Evolutionary conservation across 2,888 invertebrate genomes (phyloP), one percentile per base, ranked within the genome.

Genomic region (Pyrrhia umbra): DNA sequence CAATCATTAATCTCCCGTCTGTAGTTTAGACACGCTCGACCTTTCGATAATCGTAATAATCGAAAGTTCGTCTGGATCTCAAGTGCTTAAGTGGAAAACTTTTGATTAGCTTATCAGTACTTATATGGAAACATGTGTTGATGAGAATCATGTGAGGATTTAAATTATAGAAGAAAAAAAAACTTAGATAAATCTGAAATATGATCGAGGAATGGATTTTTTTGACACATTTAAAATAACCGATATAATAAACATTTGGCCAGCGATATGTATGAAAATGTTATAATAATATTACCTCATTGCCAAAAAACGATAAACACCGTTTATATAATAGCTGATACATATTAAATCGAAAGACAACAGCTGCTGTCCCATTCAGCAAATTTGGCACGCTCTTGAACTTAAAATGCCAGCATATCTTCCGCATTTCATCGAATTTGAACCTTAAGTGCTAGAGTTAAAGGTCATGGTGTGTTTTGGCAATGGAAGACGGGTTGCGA

Each of bases 351-450:
- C 34, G 52, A 66, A 42, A 62, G 67, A 81, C 78, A 85, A 78
- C 82, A 82, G 82, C 81, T 77, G 80, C 64, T 59, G 64, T 63
- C 52, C 74, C 75, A 77, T 84, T 79, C 77, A 75, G 66, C 78
- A 80, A 82, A 80, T 80, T 87, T 85, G 86, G 83, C 85, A 83
- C 75, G 71, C 66, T 77, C 71, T 80, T 75, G 62, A 69, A 66
- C 72, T 68, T 61, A 66, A 68, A 68, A 65, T 71, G 70, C 66
- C 64, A 68, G 52, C 30, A 18, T 42, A 18, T 61, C 54, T 61
- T 59, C 63, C 65, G 57, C 39, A 37, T 49, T 54, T 57, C 23
- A 40, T 20, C 65, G 42, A 84, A 69, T 70, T 66, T 74, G 57
- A 77, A 82, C 84, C 79, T 75, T 86, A 79, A 70, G 21, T 2